These are phyloP conservation scores for Stichodactyla helianthus DNA, from an alignment of 64 coral and sea anemone species.

Conservation along the genomic window DNA sequence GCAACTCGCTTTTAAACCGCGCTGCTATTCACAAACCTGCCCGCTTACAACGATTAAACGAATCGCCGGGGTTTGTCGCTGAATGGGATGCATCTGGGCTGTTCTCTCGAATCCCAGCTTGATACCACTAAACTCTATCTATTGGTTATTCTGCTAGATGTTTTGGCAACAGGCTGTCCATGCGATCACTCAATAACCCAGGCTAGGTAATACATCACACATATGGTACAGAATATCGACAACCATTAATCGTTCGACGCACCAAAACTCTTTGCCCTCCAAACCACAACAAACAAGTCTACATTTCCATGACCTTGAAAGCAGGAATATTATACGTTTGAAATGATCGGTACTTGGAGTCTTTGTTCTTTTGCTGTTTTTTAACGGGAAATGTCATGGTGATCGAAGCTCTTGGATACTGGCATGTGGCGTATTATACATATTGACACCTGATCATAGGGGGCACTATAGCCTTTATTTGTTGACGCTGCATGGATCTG, in stretches of 20 bases:
- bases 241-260: background rate
- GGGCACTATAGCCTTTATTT: slow-evolving; percentile 65
- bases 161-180: slow-evolving; percentile 27
- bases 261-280: background rate
- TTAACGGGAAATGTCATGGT: slow-evolving; percentile 45
- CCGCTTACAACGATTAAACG: slow-evolving; percentile 48
- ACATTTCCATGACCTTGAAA: background rate
- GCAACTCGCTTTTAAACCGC: slow-evolving; percentile 19
- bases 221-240: background rate
- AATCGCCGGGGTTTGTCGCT: slow-evolving; percentile 50
- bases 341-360: slow-evolving; percentile 36
- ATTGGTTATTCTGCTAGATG: slow-evolving; percentile 22
- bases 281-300: background rate
- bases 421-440: slow-evolving; percentile 59
- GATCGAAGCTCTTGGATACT: slow-evolving; percentile 39
- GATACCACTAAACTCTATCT: slow-evolving; percentile 42
- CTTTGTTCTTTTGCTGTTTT: slow-evolving; percentile 67
- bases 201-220: slow-evolving; percentile 17
- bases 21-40: slow-evolving; percentile 25
- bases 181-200: slow-evolving; percentile 29
- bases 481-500: slow-evolving; percentile 2
- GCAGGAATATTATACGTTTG: slow-evolving; percentile 12
- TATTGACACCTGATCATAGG: slow-evolving; percentile 55
- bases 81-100: slow-evolving; percentile 58
- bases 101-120: slow-evolving; percentile 63